phyloP scores from a whole-genome alignment of 2,888 invertebrate genomes.

The Macaria notata region DNA sequence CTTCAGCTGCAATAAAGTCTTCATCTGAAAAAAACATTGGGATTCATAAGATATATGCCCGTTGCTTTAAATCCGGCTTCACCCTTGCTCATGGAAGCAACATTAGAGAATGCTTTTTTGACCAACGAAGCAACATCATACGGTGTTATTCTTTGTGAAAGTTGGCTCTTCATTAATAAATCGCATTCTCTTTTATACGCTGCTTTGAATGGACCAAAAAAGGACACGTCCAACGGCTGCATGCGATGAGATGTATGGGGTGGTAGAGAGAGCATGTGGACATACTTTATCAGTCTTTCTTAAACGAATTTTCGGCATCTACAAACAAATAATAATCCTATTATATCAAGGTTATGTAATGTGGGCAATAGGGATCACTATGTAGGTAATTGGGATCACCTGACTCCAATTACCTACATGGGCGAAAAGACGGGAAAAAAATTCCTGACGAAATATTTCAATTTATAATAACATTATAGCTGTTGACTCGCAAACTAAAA shows the following conservation, averaged over 20 bases:
- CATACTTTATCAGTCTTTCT: no score
- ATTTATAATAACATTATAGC: no score
- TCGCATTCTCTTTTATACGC: constrained; percentile 24
- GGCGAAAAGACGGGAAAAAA: no score
- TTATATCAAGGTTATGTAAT: no score
- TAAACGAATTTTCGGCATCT: no score
- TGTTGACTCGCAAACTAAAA: no score
- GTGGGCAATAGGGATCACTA: no score
- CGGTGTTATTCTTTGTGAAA: constrained; percentile 21
- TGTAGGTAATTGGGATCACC: no score
- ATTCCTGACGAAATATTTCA: no score
- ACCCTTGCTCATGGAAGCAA: constrained; percentile 1
- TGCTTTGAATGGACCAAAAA: constrained; percentile 26
- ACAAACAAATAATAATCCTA: no score
- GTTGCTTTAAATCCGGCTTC: neutral
- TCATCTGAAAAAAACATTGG: neutral
- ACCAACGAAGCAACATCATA: constrained; percentile 26
- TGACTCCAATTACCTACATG: no score
- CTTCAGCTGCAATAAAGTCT: neutral
- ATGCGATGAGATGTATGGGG: constrained; percentile 36
- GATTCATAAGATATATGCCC: constrained; percentile 1
- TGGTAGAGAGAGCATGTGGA: constrained; percentile 30
- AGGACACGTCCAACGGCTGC: constrained; percentile 35
- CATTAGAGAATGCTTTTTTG: constrained; percentile 19
- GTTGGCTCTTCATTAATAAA: constrained; percentile 11